A percentile compares a stretch with the other conserved stretches of the same genome.
phyloP scores from a whole-genome alignment of 2,888 invertebrate species.

The Thecophora atra region DNA sequence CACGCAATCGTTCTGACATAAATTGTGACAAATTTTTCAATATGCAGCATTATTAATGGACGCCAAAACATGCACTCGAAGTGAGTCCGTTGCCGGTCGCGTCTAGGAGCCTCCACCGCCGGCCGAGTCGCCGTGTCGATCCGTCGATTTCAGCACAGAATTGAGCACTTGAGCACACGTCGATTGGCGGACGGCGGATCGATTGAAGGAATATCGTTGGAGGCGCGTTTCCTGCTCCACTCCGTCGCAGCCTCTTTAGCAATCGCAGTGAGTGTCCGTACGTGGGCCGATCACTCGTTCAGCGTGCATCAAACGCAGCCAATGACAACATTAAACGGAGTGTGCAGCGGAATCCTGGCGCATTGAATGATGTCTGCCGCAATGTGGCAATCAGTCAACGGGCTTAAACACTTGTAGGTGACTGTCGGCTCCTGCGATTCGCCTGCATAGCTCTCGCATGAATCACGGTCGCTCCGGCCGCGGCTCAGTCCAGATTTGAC shows the following conservation, averaged over 20 bases:
- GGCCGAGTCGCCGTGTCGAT: not conserved
- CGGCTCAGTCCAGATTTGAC: not conserved
- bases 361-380: too few species aligned
- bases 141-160: not conserved
- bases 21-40: slow-evolving; percentile 51
- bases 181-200: not conserved
- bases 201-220: not conserved
- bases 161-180: not conserved
- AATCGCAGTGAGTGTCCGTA: not conserved
- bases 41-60: slow-evolving; percentile 52
- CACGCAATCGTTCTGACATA: slow-evolving; percentile 49
- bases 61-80: slow-evolving; percentile 29
- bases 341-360: too few species aligned
- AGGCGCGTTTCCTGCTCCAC: not conserved
- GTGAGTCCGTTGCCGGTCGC: slow-evolving; percentile 2
- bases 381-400: too few species aligned
- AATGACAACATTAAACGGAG: too few species aligned
- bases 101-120: not conserved
- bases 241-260: not conserved
- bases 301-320: too few species aligned
- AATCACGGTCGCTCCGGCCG: not conserved
- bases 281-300: not conserved
- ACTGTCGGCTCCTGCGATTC: not conserved
- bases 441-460: slow-evolving; percentile 5
- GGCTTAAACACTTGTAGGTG: not conserved